Conservation (phyloP, 2,797 vertebrate species). For the Eutrigla gurnardus region DNA sequence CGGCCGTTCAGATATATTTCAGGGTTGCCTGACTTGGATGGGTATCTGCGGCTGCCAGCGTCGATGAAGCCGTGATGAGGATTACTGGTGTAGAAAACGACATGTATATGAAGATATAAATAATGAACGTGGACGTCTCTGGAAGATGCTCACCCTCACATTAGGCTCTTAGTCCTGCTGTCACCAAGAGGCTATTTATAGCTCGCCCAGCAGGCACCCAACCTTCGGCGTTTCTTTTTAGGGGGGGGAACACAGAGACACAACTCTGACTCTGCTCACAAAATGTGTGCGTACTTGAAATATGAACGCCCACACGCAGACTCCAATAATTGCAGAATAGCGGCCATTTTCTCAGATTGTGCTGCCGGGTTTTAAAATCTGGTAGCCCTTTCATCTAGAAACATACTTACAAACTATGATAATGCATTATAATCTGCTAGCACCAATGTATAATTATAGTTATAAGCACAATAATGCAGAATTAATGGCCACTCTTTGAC, state of each 20-base stretch:
- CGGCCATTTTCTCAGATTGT: constrained; percentile 2
- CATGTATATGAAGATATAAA: constrained; percentile 48
- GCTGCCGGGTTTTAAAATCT: constrained; percentile 9
- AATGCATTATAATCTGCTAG: background rate
- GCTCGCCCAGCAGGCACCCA: constrained; percentile 64
- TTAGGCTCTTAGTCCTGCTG: constrained; percentile 71
- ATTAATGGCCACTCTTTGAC: background rate
- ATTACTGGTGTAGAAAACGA: constrained; percentile 26
- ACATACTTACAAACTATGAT: too few relatives aligned
- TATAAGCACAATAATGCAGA: background rate
- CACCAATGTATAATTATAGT: background rate
- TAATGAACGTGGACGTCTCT: constrained; percentile 60
- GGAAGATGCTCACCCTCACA: constrained; percentile 66
- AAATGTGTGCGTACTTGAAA: constrained; percentile 1
- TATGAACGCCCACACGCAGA: constrained; percentile 1
- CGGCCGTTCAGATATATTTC: background rate
- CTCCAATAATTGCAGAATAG: constrained; percentile 10
- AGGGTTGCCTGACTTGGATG: background rate
- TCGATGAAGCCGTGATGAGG: background rate
- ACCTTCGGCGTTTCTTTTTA: constrained; percentile 64
- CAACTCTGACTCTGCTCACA: constrained; percentile 1
- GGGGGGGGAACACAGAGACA: constrained; percentile 31
- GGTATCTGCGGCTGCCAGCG: background rate
- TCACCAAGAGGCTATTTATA: constrained; percentile 78
- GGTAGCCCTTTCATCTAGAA: background rate